Conservation (phyloP, 2,797 vertebrate species). For the Prionace glauca region DNA sequence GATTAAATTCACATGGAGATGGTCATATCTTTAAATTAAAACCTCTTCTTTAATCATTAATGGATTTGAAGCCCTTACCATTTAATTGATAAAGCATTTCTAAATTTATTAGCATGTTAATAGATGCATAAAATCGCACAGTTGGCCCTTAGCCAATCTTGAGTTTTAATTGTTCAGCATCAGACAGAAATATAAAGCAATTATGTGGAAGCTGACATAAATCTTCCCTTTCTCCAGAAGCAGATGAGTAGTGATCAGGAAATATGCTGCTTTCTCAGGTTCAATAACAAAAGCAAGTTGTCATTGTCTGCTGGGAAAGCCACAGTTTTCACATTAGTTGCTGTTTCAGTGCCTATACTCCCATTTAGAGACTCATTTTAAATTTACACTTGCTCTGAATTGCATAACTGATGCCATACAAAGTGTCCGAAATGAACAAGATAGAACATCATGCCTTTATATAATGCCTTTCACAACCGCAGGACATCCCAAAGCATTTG, state of each 20-base stretch:
- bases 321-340: not conserved
- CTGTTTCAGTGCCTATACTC: not conserved
- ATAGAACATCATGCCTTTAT: not conserved
- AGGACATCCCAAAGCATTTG: not conserved
- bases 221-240: not conserved
- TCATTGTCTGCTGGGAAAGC: not conserved
- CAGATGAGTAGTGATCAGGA: not conserved
- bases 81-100: constrained; percentile 4
- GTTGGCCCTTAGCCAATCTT: not conserved
- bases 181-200: not conserved
- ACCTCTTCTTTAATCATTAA: not conserved
- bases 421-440: not conserved
- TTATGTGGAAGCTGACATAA: constrained; percentile 11
- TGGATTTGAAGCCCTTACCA: not conserved
- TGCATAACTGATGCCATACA: not conserved
- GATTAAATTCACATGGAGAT: not conserved
- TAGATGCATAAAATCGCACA: not conserved
- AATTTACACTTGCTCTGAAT: not conserved
- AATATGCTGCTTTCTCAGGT: not conserved
- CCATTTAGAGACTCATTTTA: not conserved
- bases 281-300: not conserved
- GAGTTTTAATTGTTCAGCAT: constrained; percentile 2
- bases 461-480: not conserved
- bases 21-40: not conserved
- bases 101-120: not conserved